Evolutionary conservation across 2,113 vertebrate species (phyloP).

Genomic region (Verasper variegatus): DNA sequence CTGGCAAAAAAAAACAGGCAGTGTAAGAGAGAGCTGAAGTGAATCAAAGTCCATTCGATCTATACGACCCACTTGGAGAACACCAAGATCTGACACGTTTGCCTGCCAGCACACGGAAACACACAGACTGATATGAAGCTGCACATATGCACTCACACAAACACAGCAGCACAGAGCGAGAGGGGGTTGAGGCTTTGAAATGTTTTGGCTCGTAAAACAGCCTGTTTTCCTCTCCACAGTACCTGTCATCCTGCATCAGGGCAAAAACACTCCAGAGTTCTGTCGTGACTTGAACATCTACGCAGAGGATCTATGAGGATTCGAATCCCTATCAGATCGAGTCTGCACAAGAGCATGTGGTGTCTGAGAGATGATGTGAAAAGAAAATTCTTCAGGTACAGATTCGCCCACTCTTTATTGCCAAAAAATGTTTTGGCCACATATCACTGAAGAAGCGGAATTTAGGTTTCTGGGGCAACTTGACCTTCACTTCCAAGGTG

Average conservation of each 20-base stretch:
- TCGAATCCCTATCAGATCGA: neutral
- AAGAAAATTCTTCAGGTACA: neutral
- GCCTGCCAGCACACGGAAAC: neutral
- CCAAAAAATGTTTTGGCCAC: neutral
- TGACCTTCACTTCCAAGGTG: neutral
- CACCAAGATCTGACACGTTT: neutral
- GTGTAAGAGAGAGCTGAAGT: neutral
- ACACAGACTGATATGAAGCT: neutral
- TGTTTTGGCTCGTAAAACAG: neutral
- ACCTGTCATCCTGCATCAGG: constrained; percentile 20
- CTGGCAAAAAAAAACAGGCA: too few species aligned
- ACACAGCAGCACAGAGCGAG: neutral
- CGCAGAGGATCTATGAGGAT: neutral
- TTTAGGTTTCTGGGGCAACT: neutral
- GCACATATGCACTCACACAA: constrained; percentile 7
- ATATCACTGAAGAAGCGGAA: neutral
- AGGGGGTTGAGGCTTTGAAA: neutral
- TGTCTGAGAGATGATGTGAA: neutral
- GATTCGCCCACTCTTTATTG: neutral
- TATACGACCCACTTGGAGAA: neutral
- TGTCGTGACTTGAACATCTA: neutral
- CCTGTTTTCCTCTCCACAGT: neutral
- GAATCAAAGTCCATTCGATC: neutral
- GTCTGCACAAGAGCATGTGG: too few species aligned
- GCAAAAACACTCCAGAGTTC: constrained; percentile 5